Conservation (phyloP, 2,113 vertebrate genomes). For the Diadophis punctatus region DNA sequence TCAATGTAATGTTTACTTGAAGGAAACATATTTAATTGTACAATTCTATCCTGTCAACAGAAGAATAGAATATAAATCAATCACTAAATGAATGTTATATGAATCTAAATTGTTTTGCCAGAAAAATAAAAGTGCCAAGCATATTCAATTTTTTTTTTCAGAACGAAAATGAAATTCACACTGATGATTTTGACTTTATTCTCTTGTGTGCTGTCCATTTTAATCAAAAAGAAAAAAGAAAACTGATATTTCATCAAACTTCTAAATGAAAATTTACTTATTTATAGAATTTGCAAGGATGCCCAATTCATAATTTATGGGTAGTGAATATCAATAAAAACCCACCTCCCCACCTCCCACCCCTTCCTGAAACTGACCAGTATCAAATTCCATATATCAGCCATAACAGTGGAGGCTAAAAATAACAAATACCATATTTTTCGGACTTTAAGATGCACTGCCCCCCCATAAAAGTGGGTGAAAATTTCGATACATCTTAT, state of each 20-base stretch:
- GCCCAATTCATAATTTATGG: neutral
- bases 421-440: neutral
- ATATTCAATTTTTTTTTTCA: slow-evolving; percentile 39
- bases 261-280: neutral
- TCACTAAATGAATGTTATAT: slow-evolving; percentile 16
- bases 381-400: neutral
- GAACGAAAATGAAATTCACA: slow-evolving; percentile 18
- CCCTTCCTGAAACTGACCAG: neutral
- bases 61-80: neutral
- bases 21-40: slow-evolving; percentile 40
- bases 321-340: neutral
- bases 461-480: too few relatives aligned
- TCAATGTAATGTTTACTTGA: slow-evolving; percentile 9
- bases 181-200: slow-evolving; percentile 14
- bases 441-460: too few relatives aligned
- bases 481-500: too few relatives aligned
- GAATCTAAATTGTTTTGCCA: slow-evolving; percentile 31
- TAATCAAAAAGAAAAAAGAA: slow-evolving; percentile 10
- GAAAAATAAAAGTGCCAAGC: slow-evolving; percentile 8
- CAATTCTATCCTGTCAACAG: neutral
- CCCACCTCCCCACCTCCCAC: neutral
- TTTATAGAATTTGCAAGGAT: neutral
- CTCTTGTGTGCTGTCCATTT: slow-evolving; percentile 17
- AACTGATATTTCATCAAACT: slow-evolving; percentile 4
- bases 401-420: neutral